Evolutionary conservation across 2,888 invertebrate genomes (phyloP).

Genomic region (Hesperia comma): DNA sequence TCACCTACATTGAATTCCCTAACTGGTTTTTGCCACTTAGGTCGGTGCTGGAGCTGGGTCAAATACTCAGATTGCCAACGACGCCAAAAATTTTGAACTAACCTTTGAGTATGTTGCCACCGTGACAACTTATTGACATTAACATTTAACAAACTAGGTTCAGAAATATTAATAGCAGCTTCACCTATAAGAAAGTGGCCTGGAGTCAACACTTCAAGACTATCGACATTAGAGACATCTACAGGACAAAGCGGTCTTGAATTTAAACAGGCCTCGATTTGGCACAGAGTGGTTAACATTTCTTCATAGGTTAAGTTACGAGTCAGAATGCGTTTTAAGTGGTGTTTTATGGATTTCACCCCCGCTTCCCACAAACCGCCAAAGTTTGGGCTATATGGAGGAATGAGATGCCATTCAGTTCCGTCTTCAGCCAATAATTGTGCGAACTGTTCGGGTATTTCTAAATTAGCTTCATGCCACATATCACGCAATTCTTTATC

Average conservation of each 20-base stretch:
- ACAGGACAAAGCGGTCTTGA: neutral
- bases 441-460: constrained; percentile 23
- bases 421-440: constrained; percentile 30
- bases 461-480: constrained; percentile 9
- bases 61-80: constrained; percentile 43
- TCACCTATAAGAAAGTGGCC: constrained; percentile 41
- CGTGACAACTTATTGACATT: constrained; percentile 34
- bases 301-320: constrained; percentile 27
- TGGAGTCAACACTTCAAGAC: constrained; percentile 31
- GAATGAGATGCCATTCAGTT: constrained; percentile 45
- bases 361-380: constrained; percentile 47
- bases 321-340: constrained; percentile 38
- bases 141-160: neutral
- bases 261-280: constrained; percentile 2
- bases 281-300: neutral
- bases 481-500: constrained; percentile 35
- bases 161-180: constrained; percentile 25
- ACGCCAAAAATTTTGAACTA: constrained; percentile 40
- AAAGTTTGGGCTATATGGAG: constrained; percentile 41
- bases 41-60: constrained; percentile 37
- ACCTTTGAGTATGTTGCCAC: constrained; percentile 39
- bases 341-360: constrained; percentile 42
- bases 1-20: constrained; percentile 35
- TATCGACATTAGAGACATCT: neutral
- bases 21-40: constrained; percentile 38